Percentiles rank a stretch among this genome's conserved stretches.
phyloP scores from a whole-genome alignment of 2,113 vertebrate genomes.

The Mesembrinibis cayennensis region DNA sequence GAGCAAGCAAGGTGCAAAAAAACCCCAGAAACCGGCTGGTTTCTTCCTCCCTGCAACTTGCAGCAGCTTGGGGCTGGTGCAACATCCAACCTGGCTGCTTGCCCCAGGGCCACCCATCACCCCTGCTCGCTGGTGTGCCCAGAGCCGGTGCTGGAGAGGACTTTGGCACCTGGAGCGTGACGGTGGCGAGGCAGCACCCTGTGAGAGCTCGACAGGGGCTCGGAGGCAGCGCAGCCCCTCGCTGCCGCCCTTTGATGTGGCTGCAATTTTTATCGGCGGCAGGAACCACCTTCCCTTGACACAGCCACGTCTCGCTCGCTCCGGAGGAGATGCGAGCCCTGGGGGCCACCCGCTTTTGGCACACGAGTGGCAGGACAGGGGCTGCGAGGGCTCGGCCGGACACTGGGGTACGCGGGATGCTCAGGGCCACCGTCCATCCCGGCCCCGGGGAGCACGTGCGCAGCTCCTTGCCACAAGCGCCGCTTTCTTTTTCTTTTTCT shows the following conservation, averaged over 20 bases:
- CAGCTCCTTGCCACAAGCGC: fast-evolving
- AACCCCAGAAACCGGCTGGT: not conserved
- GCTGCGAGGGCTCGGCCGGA: not conserved
- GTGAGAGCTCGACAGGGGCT: not conserved
- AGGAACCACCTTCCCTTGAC: not conserved
- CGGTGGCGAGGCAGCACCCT: not conserved
- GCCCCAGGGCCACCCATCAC: fast-evolving
- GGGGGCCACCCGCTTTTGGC: fast-evolving
- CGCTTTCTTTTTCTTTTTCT: not conserved
- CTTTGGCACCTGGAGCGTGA: not conserved
- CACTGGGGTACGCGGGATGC: not conserved
- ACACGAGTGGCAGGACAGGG: fast-evolving
- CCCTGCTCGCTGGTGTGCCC: not conserved
- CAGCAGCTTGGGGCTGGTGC: not conserved
- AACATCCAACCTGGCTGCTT: not conserved
- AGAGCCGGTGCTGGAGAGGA: not conserved
- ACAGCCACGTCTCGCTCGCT: fast-evolving
- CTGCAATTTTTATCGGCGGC: not conserved
- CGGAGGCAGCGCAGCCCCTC: not conserved
- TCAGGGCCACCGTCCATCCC: fast-evolving
- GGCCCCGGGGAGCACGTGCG: not conserved
- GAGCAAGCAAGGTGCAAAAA: not conserved
- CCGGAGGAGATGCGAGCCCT: fast-evolving
- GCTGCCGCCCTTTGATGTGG: not conserved
- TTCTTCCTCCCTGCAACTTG: not conserved